These are phyloP conservation scores for Thymelicus lineola DNA, from an alignment of 2,888 invertebrate species.

Conservation along the genomic window DNA sequence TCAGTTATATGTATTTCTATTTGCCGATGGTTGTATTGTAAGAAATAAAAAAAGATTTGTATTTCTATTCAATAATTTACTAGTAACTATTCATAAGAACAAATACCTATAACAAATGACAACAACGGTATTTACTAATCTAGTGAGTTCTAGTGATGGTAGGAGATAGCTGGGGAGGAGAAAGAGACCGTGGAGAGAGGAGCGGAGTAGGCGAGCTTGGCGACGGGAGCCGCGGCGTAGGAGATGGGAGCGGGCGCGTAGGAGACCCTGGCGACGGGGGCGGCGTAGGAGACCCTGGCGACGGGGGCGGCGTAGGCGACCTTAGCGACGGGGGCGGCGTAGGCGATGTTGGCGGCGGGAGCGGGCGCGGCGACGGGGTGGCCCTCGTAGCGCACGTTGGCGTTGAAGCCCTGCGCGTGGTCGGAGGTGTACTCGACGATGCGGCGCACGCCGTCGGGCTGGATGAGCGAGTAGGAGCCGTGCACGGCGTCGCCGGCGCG, in stretches of 20 bases:
- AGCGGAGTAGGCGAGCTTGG: constrained; percentile 51
- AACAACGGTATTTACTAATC: constrained; percentile 42
- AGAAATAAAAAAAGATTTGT: constrained; percentile 4
- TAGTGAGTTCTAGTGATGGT: constrained; percentile 66
- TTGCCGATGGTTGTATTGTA: too few species aligned
- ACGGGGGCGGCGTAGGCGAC: constrained; percentile 54
- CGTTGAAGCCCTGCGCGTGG: constrained; percentile 75
- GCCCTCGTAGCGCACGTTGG: constrained; percentile 75
- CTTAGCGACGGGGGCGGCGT: constrained; percentile 54
- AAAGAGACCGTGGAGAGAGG: constrained; percentile 62
- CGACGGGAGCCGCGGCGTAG: constrained; percentile 47
- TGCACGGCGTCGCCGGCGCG: constrained; percentile 74
- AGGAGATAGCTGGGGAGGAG: constrained; percentile 70
- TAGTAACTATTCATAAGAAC: constrained; percentile 60
- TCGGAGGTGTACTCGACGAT: constrained; percentile 78
- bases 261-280: constrained; percentile 59
- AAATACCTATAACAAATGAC: constrained; percentile 56
- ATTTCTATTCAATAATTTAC: constrained; percentile 17
- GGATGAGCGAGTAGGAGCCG: constrained; percentile 79
- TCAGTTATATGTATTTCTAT: too few species aligned
- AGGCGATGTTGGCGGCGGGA: constrained; percentile 46
- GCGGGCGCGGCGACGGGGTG: constrained; percentile 55
- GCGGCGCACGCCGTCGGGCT: constrained; percentile 76
- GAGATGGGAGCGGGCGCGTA: constrained; percentile 62
- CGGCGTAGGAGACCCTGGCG: constrained; percentile 51